Evolutionary conservation across 2,113 vertebrate species (phyloP), one percentile per base, ranked within the genome.

Genomic region (Macrotis lagotis): DNA sequence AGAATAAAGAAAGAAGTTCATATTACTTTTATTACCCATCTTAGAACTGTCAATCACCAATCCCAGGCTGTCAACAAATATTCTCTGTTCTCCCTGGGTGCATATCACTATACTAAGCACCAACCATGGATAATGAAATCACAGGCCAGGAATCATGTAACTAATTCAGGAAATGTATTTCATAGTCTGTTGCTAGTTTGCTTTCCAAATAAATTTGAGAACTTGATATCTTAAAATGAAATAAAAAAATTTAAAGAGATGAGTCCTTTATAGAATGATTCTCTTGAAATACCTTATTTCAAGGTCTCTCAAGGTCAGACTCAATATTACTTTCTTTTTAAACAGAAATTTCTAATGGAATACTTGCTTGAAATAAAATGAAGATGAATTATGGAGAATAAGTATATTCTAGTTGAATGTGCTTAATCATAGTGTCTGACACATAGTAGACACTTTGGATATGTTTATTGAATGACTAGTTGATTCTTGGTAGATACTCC

Each of bases 81-180:
- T 50, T 83, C 25, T 0, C 0, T 5, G 48, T 47, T 37, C 89
- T 49, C 50, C 0, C 0, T 5, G 49, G 47, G n/a, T 47, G 51
- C 90, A 55, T 25, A 28, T 25, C n/a, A 3, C 0, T 0, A 91
- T 48, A 3, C 51, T 48, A 50, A 19, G 47, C 83, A 19, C 37
- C 1, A n/a, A 44, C 95, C 91, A 22, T 1, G 2, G 28, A 47
- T 11, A 66, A 50, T 0, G 11, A 90, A 55, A 48, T 48, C 0
- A 0, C 0, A 93, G 97, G 44, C 95, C 89, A 88, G 0, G 50
- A 91, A 52, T 93, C 89, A 51, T 55, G 95, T 89, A 95, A 92
- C 89, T 94, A 91, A 95, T 91, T 91, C 95, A 92, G 83, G 96
- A 96, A 94, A 31, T 8, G 44, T 24, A 26, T 96, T 93, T 97